Evolutionary conservation across 2,797 vertebrate genomes (phyloP), one percentile per base, ranked within the genome.

Genomic region (Helostoma temminkii): DNA sequence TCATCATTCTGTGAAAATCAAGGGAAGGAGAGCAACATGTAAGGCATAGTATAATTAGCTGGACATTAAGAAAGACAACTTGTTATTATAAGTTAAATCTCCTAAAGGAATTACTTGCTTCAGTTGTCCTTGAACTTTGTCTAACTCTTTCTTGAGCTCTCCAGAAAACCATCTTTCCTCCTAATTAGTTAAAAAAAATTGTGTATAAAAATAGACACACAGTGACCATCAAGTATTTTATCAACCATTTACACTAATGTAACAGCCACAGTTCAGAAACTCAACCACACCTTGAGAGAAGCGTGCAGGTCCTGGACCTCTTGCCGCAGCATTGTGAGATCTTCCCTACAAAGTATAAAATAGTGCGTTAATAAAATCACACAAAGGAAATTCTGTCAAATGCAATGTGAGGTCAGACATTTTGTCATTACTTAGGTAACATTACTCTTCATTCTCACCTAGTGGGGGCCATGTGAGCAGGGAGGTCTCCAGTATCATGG

Each of bases 81-180:
- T 32, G 47, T 25, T 3, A 2, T 43, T 37, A 48, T 16, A 28
- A 83, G 88, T 90, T 86, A 94, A 93, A 89, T 83, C 95, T 94
- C 92, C 95, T 89, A 94, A 95, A 95, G 88, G 86, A 96, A 96
- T 98, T 99, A 99, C 98, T 96, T 98, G 97, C 94, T 98, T 98
- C 89, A 92, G 96, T 58, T 97, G 96, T 92, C 96, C 97, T 95
- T 98, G 97, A 80, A 97, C 95, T 96, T 96, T 99, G 89, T 98
- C 97, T 91, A 99, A 92, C 91, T 99, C 98, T 82, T 99, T 99
- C 93, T 98, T 99, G 85, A 99, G 91, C 88, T 99, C 98, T 87
- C 96, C 96, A 80, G 98, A 97, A 89, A 98, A 99, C 98, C 98
- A 99, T 75, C 95, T 94, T 90, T 99, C 98, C 92, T 99, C 98